Base-by-base conservation (phyloP, 2,888 invertebrate genomes). In the Synanthedon andrenaeformis region DNA sequence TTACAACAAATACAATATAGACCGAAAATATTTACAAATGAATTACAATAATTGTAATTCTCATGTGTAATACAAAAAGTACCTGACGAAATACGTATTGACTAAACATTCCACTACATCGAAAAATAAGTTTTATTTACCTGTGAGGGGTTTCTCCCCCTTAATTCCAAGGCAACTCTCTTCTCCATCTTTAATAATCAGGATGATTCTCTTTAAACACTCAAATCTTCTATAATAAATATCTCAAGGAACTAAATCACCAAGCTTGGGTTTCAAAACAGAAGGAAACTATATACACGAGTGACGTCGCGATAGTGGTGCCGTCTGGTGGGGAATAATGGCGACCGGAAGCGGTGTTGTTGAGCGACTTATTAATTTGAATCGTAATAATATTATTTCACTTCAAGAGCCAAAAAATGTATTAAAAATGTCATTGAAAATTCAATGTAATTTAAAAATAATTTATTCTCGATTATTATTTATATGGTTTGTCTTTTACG, bases 111-210 rank as follows among this genome's bases (percentile, higher is more conserved):
- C 79, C 81, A 76, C 74, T 78, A 76, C 58, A 79, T 70, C 64
- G 74, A 76, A 78, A 79, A 76, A 72, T 67, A 62, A 63, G 72
- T 71, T 72, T 66, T 54, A 76, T 92, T 92, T 91, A 98, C 98
- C 91, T 96, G 94, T 79, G 92, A 92, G 69, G 96, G 94, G 82
- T 92, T 92, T 82, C 94, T 92, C 84, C 97, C 97, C 78, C 97
- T 91, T 89, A 95, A 93, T 89, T 98, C 98, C 80, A 97, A 90
- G 78, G 94, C 94, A 90, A 98, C 94, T 88, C 98, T 93, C 85
- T 97, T 97, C 90, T 97, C 96, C 97, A 97, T 97, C 69, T 76
- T 78, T 61, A 65, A 55, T 62, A 68, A 63, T 68, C 61, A 65
- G 59, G 61, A 62, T 62, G 65, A 64, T 71, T 67, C 79, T 79